phyloP scores from a whole-genome alignment of 2,113 vertebrate genomes.

The Numenius arquata region DNA sequence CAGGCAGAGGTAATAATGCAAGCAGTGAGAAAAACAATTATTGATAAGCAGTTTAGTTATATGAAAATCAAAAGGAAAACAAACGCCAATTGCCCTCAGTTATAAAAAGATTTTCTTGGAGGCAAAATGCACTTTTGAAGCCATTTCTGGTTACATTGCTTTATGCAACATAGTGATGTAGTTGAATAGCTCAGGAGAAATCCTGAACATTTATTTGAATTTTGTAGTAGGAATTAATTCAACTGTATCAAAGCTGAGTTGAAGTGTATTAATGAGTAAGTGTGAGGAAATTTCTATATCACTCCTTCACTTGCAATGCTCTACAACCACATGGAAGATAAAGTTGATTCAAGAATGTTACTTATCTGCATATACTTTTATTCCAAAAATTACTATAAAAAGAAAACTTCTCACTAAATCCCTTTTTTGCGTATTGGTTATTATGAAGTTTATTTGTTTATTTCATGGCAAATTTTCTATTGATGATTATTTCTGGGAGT shows the following conservation, averaged over 20 bases:
- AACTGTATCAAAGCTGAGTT: not conserved
- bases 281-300: not conserved
- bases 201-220: not conserved
- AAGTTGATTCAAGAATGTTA: not conserved
- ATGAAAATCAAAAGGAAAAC: not conserved
- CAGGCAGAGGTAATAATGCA: not conserved
- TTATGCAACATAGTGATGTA: not conserved
- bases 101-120: not conserved
- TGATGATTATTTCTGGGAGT: not conserved
- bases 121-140: not conserved
- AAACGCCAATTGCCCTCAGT: not conserved
- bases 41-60: not conserved
- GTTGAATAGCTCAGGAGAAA: not conserved
- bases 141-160: not conserved
- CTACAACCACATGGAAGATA: not conserved
- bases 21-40: not conserved
- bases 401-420: not conserved
- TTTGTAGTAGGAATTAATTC: not conserved
- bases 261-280: not conserved
- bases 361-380: not conserved
- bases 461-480: not conserved
- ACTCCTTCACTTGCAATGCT: not conserved
- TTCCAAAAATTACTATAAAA: not conserved
- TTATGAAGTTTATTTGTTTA: not conserved
- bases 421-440: not conserved